A percentile compares a stretch with the other conserved stretches of the same genome.
phyloP scores from a whole-genome alignment of 2,797 vertebrate genomes.

The Strix occidentalis region DNA sequence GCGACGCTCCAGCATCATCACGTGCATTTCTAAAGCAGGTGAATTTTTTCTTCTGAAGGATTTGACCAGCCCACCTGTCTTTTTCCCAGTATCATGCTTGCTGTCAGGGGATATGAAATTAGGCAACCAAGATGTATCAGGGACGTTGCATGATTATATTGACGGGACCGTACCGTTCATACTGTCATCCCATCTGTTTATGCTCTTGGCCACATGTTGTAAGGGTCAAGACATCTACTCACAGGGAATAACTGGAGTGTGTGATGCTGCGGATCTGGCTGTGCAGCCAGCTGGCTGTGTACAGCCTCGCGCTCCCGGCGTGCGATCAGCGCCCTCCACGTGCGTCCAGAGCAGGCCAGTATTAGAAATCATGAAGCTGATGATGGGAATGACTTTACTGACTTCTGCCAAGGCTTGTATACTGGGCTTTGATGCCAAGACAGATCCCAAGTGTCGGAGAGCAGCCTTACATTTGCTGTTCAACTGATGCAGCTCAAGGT shows the following conservation, averaged over 20 bases:
- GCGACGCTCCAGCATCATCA: neutral
- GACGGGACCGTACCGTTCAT: neutral
- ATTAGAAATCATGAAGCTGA: constrained; percentile 19
- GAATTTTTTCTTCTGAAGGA: neutral
- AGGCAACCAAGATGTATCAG: constrained; percentile 24
- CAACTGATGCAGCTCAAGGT: neutral
- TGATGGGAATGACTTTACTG: constrained; percentile 18
- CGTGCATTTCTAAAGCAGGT: neutral
- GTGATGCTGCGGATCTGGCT: constrained; percentile 46
- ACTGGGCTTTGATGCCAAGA: neutral
- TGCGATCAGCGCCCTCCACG: neutral
- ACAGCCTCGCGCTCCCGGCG: neutral
- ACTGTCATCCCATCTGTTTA: constrained; percentile 66
- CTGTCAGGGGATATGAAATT: neutral
- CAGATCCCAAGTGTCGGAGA: neutral
- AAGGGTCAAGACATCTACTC: constrained; percentile 50
- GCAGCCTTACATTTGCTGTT: neutral
- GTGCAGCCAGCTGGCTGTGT: constrained; percentile 62
- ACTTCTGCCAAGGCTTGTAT: constrained; percentile 13
- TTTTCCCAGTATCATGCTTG: neutral
- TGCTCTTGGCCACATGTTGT: constrained; percentile 32
- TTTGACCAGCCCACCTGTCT: neutral
- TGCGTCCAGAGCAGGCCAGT: constrained; percentile 20
- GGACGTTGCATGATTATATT: neutral
- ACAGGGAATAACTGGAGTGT: constrained; percentile 40